Evolutionary conservation across 2,113 vertebrate species (phyloP).

Genomic region (Notiomystis cincta): DNA sequence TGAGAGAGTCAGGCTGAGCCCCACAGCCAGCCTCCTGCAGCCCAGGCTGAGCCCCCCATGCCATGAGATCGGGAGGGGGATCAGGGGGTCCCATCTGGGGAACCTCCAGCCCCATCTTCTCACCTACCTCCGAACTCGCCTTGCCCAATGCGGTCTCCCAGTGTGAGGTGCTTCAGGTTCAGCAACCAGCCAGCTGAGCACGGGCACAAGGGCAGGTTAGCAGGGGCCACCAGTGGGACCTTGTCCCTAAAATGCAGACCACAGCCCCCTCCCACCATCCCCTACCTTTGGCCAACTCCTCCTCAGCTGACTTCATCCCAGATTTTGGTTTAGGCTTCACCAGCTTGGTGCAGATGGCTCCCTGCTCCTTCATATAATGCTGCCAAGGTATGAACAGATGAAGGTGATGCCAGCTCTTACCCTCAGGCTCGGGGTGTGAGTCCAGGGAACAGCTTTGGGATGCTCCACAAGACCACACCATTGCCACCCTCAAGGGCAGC

Average conservation of each 20-base stretch:
- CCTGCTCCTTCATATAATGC: conserved; percentile 86
- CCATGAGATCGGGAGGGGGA: neutral
- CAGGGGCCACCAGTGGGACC: neutral
- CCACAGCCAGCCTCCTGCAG: accelerated
- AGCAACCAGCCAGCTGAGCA: conserved; percentile 86
- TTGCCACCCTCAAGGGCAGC: accelerated
- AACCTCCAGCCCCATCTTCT: neutral
- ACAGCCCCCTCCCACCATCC: neutral
- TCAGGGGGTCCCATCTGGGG: neutral
- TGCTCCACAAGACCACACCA: accelerated
- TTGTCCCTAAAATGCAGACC: neutral
- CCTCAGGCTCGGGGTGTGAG: accelerated
- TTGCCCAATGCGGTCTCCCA: conserved; percentile 82
- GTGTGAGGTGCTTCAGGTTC: conserved; percentile 77
- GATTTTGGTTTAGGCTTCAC: conserved; percentile 84
- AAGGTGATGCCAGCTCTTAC: neutral
- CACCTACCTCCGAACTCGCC: conserved; percentile 89
- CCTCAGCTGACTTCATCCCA: conserved; percentile 82
- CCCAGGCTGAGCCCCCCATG: neutral
- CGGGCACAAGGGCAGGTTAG: neutral
- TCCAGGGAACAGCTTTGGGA: neutral
- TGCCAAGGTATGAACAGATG: conserved; percentile 29
- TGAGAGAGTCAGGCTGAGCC: neutral
- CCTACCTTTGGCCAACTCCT: conserved; percentile 86
- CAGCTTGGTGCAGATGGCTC: conserved; percentile 83